Evolutionary conservation across 2,888 invertebrate species (phyloP).

Genomic region (Himalopsyche kuldschensis): DNA sequence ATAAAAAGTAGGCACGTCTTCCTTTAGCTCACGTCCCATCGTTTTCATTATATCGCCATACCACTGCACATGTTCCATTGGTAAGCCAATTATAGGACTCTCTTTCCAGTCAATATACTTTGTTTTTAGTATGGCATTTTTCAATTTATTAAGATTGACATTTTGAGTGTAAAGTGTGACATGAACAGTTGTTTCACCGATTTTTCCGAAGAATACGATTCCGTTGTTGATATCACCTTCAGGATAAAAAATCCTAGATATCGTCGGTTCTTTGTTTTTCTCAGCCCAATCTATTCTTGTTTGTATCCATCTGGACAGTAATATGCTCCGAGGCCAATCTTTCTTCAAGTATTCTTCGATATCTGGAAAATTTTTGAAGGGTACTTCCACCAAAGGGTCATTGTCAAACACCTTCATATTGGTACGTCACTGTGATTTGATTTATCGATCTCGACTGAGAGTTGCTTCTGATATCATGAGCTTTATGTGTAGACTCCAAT

Average conservation of each 20-base stretch:
- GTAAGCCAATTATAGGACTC: constrained; percentile 41
- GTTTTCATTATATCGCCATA: constrained; percentile 41
- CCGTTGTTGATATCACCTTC: not conserved
- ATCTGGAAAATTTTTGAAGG: not conserved
- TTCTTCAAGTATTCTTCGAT: not conserved
- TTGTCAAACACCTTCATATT: not conserved
- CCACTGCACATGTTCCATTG: constrained; percentile 39
- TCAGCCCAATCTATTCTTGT: not conserved
- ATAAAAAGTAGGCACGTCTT: constrained; percentile 31
- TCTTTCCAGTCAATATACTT: constrained; percentile 43
- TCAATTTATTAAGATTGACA: constrained; percentile 8
- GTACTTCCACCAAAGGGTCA: not conserved
- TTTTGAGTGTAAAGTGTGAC: constrained; percentile 25
- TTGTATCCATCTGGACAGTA: not conserved
- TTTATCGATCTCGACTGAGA: too few relatives aligned
- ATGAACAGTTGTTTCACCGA: not conserved
- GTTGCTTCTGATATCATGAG: too few relatives aligned
- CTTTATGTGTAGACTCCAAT: too few relatives aligned
- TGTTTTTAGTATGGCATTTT: constrained; percentile 40
- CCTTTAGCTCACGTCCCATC: constrained; percentile 29
- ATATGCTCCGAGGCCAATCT: not conserved
- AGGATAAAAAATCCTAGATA: not conserved
- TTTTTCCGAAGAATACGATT: not conserved
- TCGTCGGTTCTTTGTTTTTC: not conserved
- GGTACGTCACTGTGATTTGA: too few relatives aligned